Base-by-base conservation (phyloP, 2,888 invertebrate species). In the Piscicola geometra region DNA sequence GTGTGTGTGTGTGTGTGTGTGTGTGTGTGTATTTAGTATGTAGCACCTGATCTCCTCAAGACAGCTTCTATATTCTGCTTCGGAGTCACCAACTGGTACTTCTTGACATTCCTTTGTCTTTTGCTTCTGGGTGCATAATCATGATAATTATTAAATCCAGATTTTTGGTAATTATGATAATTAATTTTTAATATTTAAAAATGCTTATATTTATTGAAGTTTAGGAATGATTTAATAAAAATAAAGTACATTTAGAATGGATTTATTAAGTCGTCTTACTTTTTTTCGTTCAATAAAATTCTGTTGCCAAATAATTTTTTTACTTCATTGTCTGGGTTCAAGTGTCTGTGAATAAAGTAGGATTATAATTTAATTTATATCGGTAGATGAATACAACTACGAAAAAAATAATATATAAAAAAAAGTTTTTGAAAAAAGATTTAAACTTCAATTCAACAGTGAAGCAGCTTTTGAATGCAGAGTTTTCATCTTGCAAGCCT, bases 251-350 rank as follows among this genome's bases (percentile, higher is more conserved):
- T n/a, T n/a, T n/a, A n/a, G n/a, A n/a, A n/a, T n/a, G n/a, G n/a
- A n/a, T n/a, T n/a, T n/a, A n/a, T n/a, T n/a, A n/a, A n/a, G n/a
- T n/a, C n/a, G n/a, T n/a, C n/a, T 74, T 81, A 87, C 88, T 83
- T 86, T 78, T 87, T 86, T 83, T 91, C 91, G 75, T 89, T 88
- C 85, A 90, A 91, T 32, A 92, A 89, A 75, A 91, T 90, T 85
- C 90, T 90, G 30, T 90, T 90, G 32, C 93, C 92, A 87, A 93
- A 93, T 82, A 92, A 91, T 82, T 90, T 88, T 78, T 91, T 90
- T 83, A 93, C 87, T 86, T 93, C 93, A 86, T 91, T 91, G 79
- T 91, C 90, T 18, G 91, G 90, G 86, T 92, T 92, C 32, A 93
- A 86, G 84, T 91, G 52, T 76, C 78, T 78, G 50, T 28, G 70